These are phyloP conservation scores for Silurus meridionalis DNA, from an alignment of 2,113 vertebrate genomes.

Conservation along the genomic window DNA sequence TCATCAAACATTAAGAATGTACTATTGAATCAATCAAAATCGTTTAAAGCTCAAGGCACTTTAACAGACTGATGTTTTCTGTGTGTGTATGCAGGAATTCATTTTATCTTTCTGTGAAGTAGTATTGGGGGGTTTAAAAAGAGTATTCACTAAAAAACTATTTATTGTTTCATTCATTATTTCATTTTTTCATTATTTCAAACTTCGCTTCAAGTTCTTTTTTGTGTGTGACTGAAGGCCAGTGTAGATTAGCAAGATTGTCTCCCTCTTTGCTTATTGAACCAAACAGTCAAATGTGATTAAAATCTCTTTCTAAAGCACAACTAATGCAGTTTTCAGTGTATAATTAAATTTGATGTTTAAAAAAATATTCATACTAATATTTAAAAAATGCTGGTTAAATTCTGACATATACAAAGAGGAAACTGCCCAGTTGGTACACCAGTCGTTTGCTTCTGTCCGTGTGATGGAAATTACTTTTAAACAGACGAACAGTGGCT, in stretches of 20 bases:
- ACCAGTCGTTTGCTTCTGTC: slow-evolving; percentile 16
- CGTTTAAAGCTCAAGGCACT: not conserved
- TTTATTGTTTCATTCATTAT: not conserved
- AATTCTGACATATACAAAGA: not conserved
- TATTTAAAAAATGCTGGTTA: not conserved
- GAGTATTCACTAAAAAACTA: not conserved
- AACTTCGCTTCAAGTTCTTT: not conserved
- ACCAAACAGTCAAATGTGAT: slow-evolving; percentile 5
- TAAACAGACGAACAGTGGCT: slow-evolving; percentile 31
- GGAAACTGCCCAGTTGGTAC: not conserved
- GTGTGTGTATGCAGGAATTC: not conserved
- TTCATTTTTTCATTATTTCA: slow-evolving; percentile 1
- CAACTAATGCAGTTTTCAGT: not conserved
- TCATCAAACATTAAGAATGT: not conserved
- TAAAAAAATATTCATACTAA: not conserved
- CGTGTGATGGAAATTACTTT: slow-evolving; percentile 16
- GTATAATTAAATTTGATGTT: slow-evolving; percentile 4
- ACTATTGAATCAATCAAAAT: not conserved
- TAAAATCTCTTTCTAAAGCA: slow-evolving; percentile 3
- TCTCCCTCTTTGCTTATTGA: not conserved
- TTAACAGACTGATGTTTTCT: not conserved
- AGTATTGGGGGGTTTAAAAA: not conserved
- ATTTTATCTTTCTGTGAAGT: not conserved
- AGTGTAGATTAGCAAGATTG: not conserved
- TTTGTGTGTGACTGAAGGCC: not conserved